Percentiles rank a stretch among this genome's conserved stretches.
phyloP scores from a whole-genome alignment of 2,113 vertebrate species.

The Arizona elegans region DNA sequence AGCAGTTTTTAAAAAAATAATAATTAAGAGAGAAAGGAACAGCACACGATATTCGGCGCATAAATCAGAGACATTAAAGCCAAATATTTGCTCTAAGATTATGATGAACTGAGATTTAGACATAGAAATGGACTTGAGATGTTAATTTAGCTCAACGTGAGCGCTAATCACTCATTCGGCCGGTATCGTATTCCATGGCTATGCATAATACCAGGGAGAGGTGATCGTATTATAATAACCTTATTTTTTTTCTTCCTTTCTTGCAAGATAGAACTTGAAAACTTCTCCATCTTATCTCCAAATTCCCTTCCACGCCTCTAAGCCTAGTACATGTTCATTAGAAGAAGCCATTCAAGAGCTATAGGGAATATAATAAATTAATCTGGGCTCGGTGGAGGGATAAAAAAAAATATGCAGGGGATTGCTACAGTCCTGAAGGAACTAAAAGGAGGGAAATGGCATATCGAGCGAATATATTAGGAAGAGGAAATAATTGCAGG shows the following conservation, averaged over 20 bases:
- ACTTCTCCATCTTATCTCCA: slow-evolving; percentile 61
- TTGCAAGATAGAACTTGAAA: slow-evolving; percentile 52
- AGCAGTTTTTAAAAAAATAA: slow-evolving; percentile 69
- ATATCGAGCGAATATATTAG: slow-evolving; percentile 52
- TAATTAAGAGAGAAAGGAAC: slow-evolving; percentile 71
- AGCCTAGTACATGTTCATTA: slow-evolving; percentile 63
- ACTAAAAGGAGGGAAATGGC: slow-evolving; percentile 57
- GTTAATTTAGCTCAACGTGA: slow-evolving; percentile 69
- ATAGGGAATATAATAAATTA: slow-evolving; percentile 67
- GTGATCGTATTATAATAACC: slow-evolving; percentile 54
- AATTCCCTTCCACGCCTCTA: slow-evolving; percentile 59
- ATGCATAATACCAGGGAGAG: slow-evolving; percentile 55
- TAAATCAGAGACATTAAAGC: slow-evolving; percentile 69
- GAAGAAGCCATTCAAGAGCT: slow-evolving; percentile 60
- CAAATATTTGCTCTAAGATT: slow-evolving; percentile 73
- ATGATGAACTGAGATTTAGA: slow-evolving; percentile 60
- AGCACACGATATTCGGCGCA: slow-evolving; percentile 69
- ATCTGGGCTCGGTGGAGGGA: slow-evolving; percentile 65
- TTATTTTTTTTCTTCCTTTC: slow-evolving; percentile 15
- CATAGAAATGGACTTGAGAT: slow-evolving; percentile 57
- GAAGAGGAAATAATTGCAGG: background rate
- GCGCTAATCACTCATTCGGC: slow-evolving; percentile 59
- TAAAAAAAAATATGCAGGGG: slow-evolving; percentile 54
- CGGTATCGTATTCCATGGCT: slow-evolving; percentile 52
- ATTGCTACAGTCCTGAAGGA: slow-evolving; percentile 56